These are phyloP conservation scores for Aix galericulata DNA, from an alignment of 2,113 vertebrate genomes.

Conservation along the genomic window DNA sequence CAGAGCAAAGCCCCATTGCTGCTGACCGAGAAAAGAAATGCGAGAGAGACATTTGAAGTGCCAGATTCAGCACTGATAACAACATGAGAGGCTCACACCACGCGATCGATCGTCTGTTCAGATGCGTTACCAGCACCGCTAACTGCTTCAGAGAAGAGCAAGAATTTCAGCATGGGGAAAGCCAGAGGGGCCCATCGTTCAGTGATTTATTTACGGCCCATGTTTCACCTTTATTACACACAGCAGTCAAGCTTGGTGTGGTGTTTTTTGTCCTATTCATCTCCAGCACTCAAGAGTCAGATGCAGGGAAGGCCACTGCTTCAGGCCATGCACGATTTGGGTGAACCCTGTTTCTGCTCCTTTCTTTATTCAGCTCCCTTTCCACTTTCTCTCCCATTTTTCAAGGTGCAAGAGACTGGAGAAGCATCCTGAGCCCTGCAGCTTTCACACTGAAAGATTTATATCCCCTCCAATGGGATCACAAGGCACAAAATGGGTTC, in stretches of 20 bases:
- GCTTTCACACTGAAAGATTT: not conserved
- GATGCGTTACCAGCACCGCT: not conserved
- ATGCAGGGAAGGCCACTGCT: accelerated
- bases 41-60: not conserved
- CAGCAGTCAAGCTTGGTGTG: not conserved
- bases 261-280: not conserved
- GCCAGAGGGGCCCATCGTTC: not conserved
- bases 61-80: not conserved
- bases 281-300: not conserved
- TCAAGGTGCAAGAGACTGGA: not conserved
- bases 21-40: not conserved
- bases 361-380: not conserved
- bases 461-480: not conserved
- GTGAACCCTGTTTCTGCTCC: not conserved
- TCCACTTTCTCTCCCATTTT: not conserved
- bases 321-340: not conserved
- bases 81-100: not conserved
- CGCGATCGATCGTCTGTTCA: not conserved
- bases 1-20: not conserved
- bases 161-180: not conserved
- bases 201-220: not conserved
- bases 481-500: not conserved
- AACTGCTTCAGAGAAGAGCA: not conserved
- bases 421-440: not conserved
- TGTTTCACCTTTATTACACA: not conserved